Evolutionary conservation across 2,888 invertebrate genomes (phyloP), one percentile per base, ranked within the genome.

Genomic region (Dynastes maya): DNA sequence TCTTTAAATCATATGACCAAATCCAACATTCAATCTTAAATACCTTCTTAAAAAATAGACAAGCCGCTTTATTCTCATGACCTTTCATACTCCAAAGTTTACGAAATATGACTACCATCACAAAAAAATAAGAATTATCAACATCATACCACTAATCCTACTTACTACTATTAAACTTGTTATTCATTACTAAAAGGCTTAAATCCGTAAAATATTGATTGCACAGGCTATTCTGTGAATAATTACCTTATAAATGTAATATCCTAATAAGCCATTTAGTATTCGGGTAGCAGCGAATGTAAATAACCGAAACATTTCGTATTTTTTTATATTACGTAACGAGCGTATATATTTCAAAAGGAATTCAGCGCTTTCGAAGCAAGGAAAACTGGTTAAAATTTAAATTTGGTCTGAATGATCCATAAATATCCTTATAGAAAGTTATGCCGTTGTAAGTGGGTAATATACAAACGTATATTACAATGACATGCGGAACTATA

Each of bases 351-450:
- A 22, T 49, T 49, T 29, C 13, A 64, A 49, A 45, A 27, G 67
- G 67, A 67, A 67, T 67, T 67, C n/a, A 67, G 49, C 45, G 45
- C 45, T 67, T 67, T 67, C 67, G 45, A 27, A 49, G 63, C 49
- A 49, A 67, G 49, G 11, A 16, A 22, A 67, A 67, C 45, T 49
- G 67, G 67, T 67, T 67, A 22, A 67, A 67, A 67, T 67, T 67
- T 67, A 45, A 45, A 67, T 67, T 67, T 67, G 45, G 45, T 22
- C 40, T 67, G 67, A 67, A 67, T 49, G 27, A 67, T 45, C 32
- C 5, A 51, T 49, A 67, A 49, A 49, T 67, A 27, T 40, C 6
- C 11, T 45, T 45, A 16, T 67, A 67, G 67, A 67, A 67, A 67
- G 67, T 45, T 45, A 67, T 22, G 22, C 45, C 8, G 32, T 29